Conservation (phyloP, 2,797 vertebrate genomes). For the Fistularia tabacaria region DNA sequence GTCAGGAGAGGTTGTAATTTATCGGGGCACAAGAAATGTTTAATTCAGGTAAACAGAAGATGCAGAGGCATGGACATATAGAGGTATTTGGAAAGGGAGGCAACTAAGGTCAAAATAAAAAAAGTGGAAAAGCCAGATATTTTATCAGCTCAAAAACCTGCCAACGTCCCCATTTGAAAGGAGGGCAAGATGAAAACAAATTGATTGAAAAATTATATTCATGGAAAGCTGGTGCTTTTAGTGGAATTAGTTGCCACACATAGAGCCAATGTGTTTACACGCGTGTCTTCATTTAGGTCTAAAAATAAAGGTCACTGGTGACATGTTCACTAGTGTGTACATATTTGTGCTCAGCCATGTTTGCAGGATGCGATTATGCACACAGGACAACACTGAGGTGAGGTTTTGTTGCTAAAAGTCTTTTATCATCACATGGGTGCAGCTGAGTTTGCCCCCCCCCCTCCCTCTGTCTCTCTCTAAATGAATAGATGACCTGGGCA, state of each 20-base stretch:
- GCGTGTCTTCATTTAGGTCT: conserved; percentile 24
- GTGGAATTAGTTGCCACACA: conserved; percentile 24
- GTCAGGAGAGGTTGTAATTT: neutral
- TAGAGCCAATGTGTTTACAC: conserved; percentile 18
- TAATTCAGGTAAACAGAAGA: no score
- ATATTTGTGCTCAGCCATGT: conserved; percentile 42
- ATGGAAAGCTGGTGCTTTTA: conserved; percentile 37
- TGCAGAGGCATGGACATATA: no score
- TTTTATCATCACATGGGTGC: conserved; percentile 31
- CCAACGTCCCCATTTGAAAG: neutral
- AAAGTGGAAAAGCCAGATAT: neutral
- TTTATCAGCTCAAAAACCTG: no score
- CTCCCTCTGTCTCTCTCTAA: conserved; percentile 11
- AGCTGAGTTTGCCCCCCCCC: conserved; percentile 11
- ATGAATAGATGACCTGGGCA: conserved; percentile 41
- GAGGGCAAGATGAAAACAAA: conserved; percentile 1
- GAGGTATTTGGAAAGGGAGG: no score
- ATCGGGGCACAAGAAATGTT: neutral
- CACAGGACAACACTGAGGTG: conserved; percentile 27
- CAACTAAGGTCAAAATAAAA: neutral
- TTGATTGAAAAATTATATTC: conserved; percentile 7
- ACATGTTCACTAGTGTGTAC: conserved; percentile 45
- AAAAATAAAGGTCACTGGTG: conserved; percentile 49
- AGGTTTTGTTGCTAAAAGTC: conserved; percentile 30
- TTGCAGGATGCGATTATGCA: conserved; percentile 46